Conservation (phyloP, 2,113 vertebrate genomes). For the Psammodynastes pulverulentus region DNA sequence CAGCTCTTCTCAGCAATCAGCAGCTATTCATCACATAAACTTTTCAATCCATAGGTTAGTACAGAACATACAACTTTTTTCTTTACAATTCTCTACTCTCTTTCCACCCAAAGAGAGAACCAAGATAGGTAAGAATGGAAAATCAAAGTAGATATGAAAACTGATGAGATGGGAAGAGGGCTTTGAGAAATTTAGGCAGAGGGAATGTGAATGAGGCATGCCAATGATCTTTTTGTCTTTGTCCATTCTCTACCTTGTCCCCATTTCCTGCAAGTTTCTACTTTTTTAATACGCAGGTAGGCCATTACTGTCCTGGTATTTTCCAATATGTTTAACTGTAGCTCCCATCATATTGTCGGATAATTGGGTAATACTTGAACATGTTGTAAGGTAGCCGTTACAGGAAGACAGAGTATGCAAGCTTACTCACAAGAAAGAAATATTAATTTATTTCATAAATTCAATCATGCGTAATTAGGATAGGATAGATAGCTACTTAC, state of each 20-base stretch:
- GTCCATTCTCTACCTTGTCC: not conserved
- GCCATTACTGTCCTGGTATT: not conserved
- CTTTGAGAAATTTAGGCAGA: not conserved
- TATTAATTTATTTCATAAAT: not conserved
- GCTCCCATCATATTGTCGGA: not conserved
- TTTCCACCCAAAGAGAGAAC: not conserved
- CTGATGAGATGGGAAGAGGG: not conserved
- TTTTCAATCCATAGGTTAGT: not conserved
- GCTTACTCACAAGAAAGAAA: not conserved
- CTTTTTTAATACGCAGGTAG: not conserved
- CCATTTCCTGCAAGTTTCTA: not conserved
- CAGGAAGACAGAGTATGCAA: not conserved
- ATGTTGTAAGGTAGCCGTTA: not conserved
- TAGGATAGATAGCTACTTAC: conserved; percentile 58
- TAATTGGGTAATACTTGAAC: not conserved
- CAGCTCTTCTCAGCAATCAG: not conserved
- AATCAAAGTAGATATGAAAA: not conserved
- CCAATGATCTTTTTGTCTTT: not conserved
- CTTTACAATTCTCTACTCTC: not conserved
- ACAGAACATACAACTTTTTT: not conserved
- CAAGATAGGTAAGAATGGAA: not conserved
- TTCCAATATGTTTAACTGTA: not conserved
- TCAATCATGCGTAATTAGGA: not conserved
- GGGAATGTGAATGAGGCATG: not conserved
- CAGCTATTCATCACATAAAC: not conserved